Evolutionary conservation across 1,140 invertebrate genomes (phyloP).

Genomic region (Heliconius hermathena): DNA sequence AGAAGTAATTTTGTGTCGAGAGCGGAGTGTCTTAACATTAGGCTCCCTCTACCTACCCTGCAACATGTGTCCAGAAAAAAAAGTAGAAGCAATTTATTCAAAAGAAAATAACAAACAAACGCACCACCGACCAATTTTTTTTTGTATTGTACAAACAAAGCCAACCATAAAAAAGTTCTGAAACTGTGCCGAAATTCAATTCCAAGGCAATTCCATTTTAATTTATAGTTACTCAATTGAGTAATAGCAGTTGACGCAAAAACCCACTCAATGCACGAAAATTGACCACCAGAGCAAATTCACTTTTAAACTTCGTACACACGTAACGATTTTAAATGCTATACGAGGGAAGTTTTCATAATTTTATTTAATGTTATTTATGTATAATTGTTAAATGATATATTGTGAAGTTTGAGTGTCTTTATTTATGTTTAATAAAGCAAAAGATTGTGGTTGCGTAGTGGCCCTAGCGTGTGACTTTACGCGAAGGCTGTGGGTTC

Average conservation of each 20-base stretch:
- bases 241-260: conserved; percentile 37
- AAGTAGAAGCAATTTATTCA: neutral
- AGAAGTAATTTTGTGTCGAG: no score
- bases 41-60: no score
- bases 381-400: neutral
- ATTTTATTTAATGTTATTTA: conserved; percentile 7
- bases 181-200: conserved; percentile 26
- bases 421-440: no score
- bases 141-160: conserved; percentile 11
- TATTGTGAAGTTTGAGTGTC: no score
- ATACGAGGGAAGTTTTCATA: neutral
- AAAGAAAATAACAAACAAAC: neutral
- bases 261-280: conserved; percentile 29
- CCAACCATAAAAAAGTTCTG: conserved; percentile 12
- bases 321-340: conserved; percentile 12
- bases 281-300: conserved; percentile 31
- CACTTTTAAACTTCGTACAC: conserved; percentile 24
- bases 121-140: neutral
- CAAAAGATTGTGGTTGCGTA: no score
- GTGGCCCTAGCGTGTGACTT: no score
- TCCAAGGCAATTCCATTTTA: conserved; percentile 33
- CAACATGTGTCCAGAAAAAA: no score
- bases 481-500: no score
- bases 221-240: conserved; percentile 39
- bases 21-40: no score